Percentiles rank a stretch among this genome's conserved stretches.
Evolutionary conservation across 2,888 invertebrate genomes (phyloP).

Genomic region (Idaea dimidiata): DNA sequence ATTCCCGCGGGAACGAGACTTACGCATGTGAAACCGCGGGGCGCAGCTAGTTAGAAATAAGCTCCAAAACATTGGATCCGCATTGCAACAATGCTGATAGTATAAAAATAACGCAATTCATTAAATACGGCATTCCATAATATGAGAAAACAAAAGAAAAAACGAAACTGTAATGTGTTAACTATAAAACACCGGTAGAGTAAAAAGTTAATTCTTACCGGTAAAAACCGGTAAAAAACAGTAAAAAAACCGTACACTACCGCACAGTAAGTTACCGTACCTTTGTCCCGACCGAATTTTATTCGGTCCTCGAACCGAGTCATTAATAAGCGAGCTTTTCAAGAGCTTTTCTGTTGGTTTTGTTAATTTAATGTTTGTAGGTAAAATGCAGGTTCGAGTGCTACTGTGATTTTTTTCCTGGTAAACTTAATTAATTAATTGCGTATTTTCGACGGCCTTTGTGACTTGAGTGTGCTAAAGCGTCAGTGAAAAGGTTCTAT

Average conservation of each 20-base stretch:
- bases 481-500: too few relatives aligned
- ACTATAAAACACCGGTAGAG: neutral
- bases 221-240: neutral
- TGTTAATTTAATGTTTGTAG: neutral
- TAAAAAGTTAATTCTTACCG: neutral
- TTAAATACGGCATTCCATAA: too few relatives aligned
- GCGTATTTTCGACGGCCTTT: neutral
- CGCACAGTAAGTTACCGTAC: neutral
- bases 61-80: too few relatives aligned
- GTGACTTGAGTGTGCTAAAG: too few relatives aligned
- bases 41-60: too few relatives aligned
- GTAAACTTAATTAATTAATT: neutral
- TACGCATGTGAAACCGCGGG: too few relatives aligned
- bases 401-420: neutral
- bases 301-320: neutral
- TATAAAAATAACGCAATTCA: too few relatives aligned
- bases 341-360: neutral
- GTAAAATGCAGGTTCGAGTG: neutral
- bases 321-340: conserved; percentile 1
- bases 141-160: too few relatives aligned
- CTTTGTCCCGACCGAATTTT: neutral
- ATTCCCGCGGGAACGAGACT: too few relatives aligned
- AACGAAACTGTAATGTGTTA: neutral
- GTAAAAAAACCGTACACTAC: neutral
- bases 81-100: too few relatives aligned